Evolutionary conservation across 2,797 vertebrate species (phyloP).

Genomic region (Cyprinella venusta): DNA sequence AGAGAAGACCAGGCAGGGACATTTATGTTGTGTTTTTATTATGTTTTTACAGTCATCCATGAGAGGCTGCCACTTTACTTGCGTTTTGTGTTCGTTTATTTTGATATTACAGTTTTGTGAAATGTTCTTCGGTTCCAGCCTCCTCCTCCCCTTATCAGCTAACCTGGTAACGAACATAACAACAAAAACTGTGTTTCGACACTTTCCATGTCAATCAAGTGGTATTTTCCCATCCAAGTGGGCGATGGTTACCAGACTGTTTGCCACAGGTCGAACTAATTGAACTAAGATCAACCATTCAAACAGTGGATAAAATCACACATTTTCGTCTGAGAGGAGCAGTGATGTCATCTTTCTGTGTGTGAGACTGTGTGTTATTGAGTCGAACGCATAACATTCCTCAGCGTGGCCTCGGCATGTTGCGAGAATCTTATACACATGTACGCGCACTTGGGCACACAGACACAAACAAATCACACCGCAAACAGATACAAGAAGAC

Average conservation of each 20-base stretch:
- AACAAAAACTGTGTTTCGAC: background rate
- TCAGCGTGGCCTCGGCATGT: constrained; percentile 40
- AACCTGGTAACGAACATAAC: background rate
- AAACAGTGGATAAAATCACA: background rate
- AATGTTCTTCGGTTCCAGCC: too few relatives aligned
- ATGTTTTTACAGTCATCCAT: too few relatives aligned
- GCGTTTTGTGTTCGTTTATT: too few relatives aligned
- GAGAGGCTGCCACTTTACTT: too few relatives aligned
- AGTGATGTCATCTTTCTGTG: constrained; percentile 43
- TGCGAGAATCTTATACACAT: constrained; percentile 38
- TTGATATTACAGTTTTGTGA: too few relatives aligned
- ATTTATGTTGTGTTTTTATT: too few relatives aligned
- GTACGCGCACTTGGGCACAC: background rate
- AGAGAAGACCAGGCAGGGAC: too few relatives aligned
- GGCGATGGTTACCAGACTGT: background rate
- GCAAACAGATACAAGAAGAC: constrained; percentile 36
- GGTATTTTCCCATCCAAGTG: background rate
- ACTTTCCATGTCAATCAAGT: background rate
- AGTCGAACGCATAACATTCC: constrained; percentile 37
- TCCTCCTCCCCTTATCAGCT: too few relatives aligned
- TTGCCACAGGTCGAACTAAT: background rate
- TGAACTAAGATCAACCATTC: background rate
- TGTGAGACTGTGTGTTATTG: constrained; percentile 37
- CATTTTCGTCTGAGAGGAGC: background rate
- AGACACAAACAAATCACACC: constrained; percentile 34